phyloP scores from a whole-genome alignment of 1,140 invertebrate species.

The Drosophila melanica region DNA sequence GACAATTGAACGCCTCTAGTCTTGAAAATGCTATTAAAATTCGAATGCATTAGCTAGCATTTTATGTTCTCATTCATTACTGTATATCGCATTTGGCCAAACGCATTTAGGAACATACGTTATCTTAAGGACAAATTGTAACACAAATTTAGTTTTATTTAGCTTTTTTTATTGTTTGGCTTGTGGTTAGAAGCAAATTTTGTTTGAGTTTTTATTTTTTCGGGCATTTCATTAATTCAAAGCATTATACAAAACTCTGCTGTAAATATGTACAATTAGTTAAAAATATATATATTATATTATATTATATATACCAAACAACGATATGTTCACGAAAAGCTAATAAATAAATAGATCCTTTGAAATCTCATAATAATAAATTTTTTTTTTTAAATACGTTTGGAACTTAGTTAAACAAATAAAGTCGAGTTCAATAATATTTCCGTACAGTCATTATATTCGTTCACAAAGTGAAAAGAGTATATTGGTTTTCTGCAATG shows the following conservation, averaged over 20 bases:
- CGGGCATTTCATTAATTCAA: conserved; percentile 50
- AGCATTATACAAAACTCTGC: conserved; percentile 21
- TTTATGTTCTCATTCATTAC: conserved; percentile 15
- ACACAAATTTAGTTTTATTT: conserved; percentile 48
- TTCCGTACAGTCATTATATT: no score
- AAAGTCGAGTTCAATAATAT: no score
- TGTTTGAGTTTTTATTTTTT: conserved; percentile 51
- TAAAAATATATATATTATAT: conserved; percentile 29
- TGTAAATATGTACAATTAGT: conserved; percentile 73
- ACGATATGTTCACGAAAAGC: conserved; percentile 26
- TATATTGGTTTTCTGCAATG: no score
- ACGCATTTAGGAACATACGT: conserved; percentile 15
- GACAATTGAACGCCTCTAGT: conserved; percentile 30
- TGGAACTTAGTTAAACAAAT: no score
- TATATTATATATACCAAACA: conserved; percentile 8
- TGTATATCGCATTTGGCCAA: conserved; percentile 24
- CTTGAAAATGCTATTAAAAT: conserved; percentile 11
- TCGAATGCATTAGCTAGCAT: conserved; percentile 17
- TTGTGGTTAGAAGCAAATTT: conserved; percentile 20
- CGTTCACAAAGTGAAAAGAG: no score
- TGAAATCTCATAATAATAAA: conserved; percentile 35
- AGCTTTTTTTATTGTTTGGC: conserved; percentile 29
- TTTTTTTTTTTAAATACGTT: not conserved
- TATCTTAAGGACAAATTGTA: conserved; percentile 31
- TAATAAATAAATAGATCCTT: conserved; percentile 52